Evolutionary conservation across 1,140 invertebrate species (phyloP), one percentile per base, ranked within the genome.

Genomic region (Nylanderia fulva): DNA sequence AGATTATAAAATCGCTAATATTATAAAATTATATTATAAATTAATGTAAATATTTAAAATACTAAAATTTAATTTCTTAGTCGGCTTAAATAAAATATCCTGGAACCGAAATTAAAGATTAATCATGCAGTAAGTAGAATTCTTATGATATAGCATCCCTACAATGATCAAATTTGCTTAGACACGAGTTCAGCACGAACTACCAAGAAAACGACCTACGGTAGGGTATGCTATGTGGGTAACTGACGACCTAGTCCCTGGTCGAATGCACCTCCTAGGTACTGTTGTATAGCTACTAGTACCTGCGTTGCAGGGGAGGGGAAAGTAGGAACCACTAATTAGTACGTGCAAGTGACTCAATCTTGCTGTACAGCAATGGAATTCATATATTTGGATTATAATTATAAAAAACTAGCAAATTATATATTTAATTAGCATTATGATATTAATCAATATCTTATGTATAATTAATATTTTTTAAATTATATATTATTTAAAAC

Each of bases 211-310:
- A 93, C 86, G 86, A 88, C 90, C 87, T 88, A 76, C 84, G 85
- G 86, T 85, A 87, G 82, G 88, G 90, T 92, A 91, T 89, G 92
- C 94, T 95, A 95, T 94, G 93, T 93, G 91, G 93, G 94, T 90
- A 95, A 93, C 93, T 88, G 90, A 93, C 91, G 93, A 93, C 92
- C 93, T 95, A 93, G 94, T 91, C 94, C 94, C 94, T 95, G 94
- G 93, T 90, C 91, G 94, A 94, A 94, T 91, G 93, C 92, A 95
- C 94, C 91, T 94, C 94, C 94, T 95, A 93, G 93, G 94, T 95
- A 95, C 94, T 93, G 92, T 95, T 95, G 94, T 93, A 95, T 95
- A 95, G 94, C 94, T 95, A 95, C 93, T 95, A 94, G 91, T 75
- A 91, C 94, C 94, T 95, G 94, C 94, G 64, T 92, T 90, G 94